Base-by-base conservation (phyloP, 2,888 invertebrate genomes). In the Dorcus hopei region DNA sequence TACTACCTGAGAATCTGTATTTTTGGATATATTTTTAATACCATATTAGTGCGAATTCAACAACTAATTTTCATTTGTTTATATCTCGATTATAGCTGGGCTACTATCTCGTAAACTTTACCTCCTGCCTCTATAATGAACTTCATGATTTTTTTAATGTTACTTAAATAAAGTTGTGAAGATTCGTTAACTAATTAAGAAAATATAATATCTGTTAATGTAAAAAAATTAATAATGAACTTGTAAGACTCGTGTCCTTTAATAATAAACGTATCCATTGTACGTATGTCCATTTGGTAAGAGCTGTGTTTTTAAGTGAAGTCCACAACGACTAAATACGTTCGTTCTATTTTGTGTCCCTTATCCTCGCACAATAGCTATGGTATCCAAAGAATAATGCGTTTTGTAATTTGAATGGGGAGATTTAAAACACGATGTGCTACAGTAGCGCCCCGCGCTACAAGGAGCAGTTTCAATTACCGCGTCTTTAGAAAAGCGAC, bases 381-480 rank as follows among this genome's bases (percentile, higher is more conserved):
- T 19, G 23, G 45, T 45, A 16, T 8, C 16, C 19, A 53, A 41
- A 49, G 56, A 59, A 59, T 59, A 59, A 74, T 74, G 65, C 68
- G 68, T 70, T 71, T 71, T 70, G 70, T 72, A 73, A 74, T 74
- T 72, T 74, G 70, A 75, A 75, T 74, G 67, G 70, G 72, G 71
- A 72, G 73, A 73, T 74, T 74, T 73, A 72, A 73, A 73, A 71
- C 67, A 62, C 59, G 62, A 64, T 64, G 59, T 62, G 45, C 47
- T 52, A 57, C 57, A 57, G 57, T 52, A 52, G 57, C 52, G 47
- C 51, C 48, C 58, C 41, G 66, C 64, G 59, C 58, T 63, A 65
- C 65, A 72, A 70, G 70, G 66, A 71, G 71, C 72, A 69, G 74
- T 74, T 77, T 76, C 76, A 77, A 76, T 76, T 77, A 76, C 75